Conservation (phyloP, 2,888 invertebrate genomes). For the Chrysina gloriosa region DNA sequence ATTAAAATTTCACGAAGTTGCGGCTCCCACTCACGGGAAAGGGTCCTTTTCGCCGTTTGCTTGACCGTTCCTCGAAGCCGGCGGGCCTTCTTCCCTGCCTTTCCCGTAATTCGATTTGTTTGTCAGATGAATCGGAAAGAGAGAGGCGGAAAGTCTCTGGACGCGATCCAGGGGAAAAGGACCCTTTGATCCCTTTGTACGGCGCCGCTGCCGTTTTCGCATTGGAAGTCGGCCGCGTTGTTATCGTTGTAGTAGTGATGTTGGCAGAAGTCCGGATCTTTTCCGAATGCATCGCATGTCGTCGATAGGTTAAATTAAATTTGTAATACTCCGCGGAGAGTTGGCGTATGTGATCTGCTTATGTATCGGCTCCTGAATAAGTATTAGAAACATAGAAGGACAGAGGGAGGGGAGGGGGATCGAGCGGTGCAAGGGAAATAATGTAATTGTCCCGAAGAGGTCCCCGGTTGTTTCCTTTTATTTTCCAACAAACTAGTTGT, state of each 20-base stretch:
- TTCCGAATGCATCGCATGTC: slow-evolving; percentile 24
- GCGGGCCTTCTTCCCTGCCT: slow-evolving; percentile 47
- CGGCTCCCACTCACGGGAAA: slow-evolving; percentile 13
- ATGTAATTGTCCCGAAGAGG: too few species aligned
- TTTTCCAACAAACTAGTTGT: too few species aligned
- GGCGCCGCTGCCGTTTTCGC: neutral
- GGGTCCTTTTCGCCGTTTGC: slow-evolving; percentile 1
- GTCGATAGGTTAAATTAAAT: slow-evolving; percentile 24
- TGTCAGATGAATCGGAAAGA: slow-evolving; percentile 62
- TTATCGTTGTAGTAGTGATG: neutral
- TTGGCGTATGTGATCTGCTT: slow-evolving; percentile 12
- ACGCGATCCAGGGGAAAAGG: slow-evolving; percentile 36
- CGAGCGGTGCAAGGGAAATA: too few species aligned
- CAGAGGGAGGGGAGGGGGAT: too few species aligned
- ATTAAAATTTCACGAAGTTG: slow-evolving; percentile 16
- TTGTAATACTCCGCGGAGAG: slow-evolving; percentile 23
- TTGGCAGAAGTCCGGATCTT: neutral
- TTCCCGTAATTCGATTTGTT: slow-evolving; percentile 61
- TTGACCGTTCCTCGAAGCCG: slow-evolving; percentile 7
- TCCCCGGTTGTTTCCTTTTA: too few species aligned
- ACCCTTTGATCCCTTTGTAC: slow-evolving; percentile 54
- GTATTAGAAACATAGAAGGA: too few species aligned
- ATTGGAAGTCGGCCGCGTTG: neutral
- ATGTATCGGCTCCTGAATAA: slow-evolving; percentile 11
- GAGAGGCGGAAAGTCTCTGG: slow-evolving; percentile 53